A percentile compares a stretch with the other conserved stretches of the same genome.
Evolutionary conservation across 1,140 invertebrate species (phyloP).

Genomic region (Andrena cerasifolii): DNA sequence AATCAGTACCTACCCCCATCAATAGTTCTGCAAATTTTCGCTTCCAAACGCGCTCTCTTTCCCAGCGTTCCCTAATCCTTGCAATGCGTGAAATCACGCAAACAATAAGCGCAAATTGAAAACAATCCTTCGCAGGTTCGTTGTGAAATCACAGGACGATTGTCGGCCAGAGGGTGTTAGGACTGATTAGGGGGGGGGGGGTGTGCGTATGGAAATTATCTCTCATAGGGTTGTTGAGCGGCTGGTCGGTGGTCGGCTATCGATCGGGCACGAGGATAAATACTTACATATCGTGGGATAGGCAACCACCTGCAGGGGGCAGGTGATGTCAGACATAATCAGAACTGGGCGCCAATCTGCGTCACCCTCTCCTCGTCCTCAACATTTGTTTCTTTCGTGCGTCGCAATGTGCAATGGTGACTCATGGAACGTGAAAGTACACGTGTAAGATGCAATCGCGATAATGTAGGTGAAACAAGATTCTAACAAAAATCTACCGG

Average conservation of each 20-base stretch:
- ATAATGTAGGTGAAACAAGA: background rate
- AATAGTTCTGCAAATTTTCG: too few species aligned
- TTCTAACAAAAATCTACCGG: background rate
- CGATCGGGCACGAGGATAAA: slow-evolving; percentile 68
- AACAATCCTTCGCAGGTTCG: background rate
- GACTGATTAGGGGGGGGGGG: slow-evolving; percentile 39
- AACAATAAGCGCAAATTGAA: background rate
- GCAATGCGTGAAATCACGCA: too few species aligned
- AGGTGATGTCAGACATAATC: slow-evolving; percentile 76
- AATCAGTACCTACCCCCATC: too few species aligned
- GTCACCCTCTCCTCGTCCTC: slow-evolving; percentile 47
- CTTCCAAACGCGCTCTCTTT: too few species aligned
- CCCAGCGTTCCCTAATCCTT: too few species aligned
- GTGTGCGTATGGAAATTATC: slow-evolving; percentile 47
- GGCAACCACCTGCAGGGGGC: slow-evolving; percentile 78
- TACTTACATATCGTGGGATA: slow-evolving; percentile 65
- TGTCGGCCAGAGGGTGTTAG: slow-evolving; percentile 19
- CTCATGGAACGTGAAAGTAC: slow-evolving; percentile 20
- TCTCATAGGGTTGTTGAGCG: slow-evolving; percentile 30
- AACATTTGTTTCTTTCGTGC: slow-evolving; percentile 38
- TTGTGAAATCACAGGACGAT: background rate
- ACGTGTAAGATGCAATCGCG: too few species aligned
- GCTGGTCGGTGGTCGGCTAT: slow-evolving; percentile 58
- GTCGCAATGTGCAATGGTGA: slow-evolving; percentile 50
- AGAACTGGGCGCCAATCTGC: slow-evolving; percentile 73